These are phyloP conservation scores for Calosoma granatense DNA, from an alignment of 1,140 invertebrate genomes.

Conservation along the genomic window DNA sequence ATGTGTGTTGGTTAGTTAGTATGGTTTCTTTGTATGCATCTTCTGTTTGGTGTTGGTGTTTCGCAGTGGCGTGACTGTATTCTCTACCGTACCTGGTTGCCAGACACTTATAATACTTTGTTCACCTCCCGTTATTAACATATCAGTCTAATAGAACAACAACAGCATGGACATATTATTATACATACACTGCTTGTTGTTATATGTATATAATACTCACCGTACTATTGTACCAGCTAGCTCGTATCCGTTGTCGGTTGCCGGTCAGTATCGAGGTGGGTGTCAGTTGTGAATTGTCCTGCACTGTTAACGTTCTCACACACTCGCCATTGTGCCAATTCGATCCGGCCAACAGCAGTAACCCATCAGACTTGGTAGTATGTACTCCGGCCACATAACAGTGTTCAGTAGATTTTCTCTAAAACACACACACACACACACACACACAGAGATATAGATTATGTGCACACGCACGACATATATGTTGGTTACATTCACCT, in stretches of 20 bases:
- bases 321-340: constrained; percentile 40
- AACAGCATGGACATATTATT: constrained; percentile 16
- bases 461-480: too few species aligned
- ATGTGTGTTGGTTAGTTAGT: too few species aligned
- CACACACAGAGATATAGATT: constrained; percentile 14
- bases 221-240: constrained; percentile 49
- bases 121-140: constrained; percentile 56
- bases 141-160: constrained; percentile 38
- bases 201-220: constrained; percentile 40
- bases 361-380: constrained; percentile 27
- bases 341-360: constrained; percentile 52
- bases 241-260: constrained; percentile 57
- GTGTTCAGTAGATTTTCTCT: constrained; percentile 49
- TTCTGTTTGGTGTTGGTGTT: too few species aligned
- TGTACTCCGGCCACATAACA: constrained; percentile 56
- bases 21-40: too few species aligned
- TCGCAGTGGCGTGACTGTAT: too few species aligned
- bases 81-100: constrained; percentile 28
- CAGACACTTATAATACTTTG: constrained; percentile 51
- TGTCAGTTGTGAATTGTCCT: constrained; percentile 38
- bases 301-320: constrained; percentile 42
- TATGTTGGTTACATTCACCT: too few species aligned
- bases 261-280: constrained; percentile 41
- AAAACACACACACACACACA: constrained; percentile 22
- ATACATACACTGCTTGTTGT: constrained; percentile 15